Evolutionary conservation across 2,888 invertebrate species (phyloP).

Genomic region (Brachynemurus nebulosus): DNA sequence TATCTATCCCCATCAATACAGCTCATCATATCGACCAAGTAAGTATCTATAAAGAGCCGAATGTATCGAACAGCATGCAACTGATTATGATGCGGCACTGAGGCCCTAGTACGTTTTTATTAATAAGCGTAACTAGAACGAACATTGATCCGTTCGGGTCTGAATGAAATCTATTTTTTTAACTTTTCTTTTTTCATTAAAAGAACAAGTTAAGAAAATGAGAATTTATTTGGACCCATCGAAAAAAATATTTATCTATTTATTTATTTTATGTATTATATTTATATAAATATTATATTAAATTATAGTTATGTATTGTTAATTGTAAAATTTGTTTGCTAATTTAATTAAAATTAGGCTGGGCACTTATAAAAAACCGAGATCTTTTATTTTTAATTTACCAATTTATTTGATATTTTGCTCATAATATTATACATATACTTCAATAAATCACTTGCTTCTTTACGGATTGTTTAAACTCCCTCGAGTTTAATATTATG

Average conservation of each 20-base stretch:
- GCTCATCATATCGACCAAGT: conserved; percentile 68
- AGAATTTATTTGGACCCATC: neutral
- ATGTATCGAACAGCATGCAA: neutral
- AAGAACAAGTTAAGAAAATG: neutral
- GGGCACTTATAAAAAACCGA: conserved; percentile 1
- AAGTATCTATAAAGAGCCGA: conserved; percentile 37
- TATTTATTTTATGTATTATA: neutral
- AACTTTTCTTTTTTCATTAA: neutral
- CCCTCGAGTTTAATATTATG: too few species aligned
- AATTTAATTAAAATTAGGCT: neutral
- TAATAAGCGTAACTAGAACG: neutral
- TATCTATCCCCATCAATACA: conserved; percentile 78
- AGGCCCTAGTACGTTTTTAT: neutral
- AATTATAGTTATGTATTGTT: neutral
- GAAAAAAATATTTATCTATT: neutral
- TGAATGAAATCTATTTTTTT: neutral
- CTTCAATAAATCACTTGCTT: too few species aligned
- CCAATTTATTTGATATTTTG: too few species aligned
- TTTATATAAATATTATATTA: neutral
- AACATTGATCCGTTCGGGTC: neutral
- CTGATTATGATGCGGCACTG: neutral
- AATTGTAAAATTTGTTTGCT: neutral
- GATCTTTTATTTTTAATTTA: too few species aligned
- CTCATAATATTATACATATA: too few species aligned
- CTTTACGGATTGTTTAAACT: too few species aligned